phyloP scores from a whole-genome alignment of 2,113 vertebrate species.

The Nettapus auritus region DNA sequence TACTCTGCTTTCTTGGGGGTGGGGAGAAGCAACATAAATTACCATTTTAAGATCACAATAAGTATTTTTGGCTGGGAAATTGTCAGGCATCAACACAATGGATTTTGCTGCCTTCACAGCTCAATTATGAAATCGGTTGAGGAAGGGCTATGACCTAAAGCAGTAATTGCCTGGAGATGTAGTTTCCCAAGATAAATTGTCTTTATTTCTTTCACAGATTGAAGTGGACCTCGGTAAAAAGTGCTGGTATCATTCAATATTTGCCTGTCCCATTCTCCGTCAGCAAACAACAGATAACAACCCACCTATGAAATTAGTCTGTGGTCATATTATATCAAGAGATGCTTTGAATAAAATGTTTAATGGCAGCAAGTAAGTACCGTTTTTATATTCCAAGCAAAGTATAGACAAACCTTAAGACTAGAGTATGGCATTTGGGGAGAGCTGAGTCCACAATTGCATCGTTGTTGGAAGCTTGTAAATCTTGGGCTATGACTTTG shows the following conservation, averaged over 20 bases:
- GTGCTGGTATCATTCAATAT: constrained; percentile 91
- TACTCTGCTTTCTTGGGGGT: background rate
- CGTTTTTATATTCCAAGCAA: background rate
- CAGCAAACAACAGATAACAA: constrained; percentile 89
- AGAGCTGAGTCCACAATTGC: background rate
- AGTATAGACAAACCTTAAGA: background rate
- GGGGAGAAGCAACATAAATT: background rate
- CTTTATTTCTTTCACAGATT: constrained; percentile 75
- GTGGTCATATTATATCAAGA: constrained; percentile 89
- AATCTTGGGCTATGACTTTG: background rate
- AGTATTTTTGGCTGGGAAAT: background rate
- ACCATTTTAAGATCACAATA: background rate
- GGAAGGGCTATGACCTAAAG: background rate
- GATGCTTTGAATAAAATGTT: constrained; percentile 92
- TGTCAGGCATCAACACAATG: background rate
- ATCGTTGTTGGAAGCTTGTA: background rate
- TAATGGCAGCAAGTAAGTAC: constrained; percentile 90
- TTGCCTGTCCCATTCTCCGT: constrained; percentile 88
- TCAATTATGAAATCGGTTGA: background rate
- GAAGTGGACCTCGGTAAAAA: constrained; percentile 89
- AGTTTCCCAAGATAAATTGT: background rate
- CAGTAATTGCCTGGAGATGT: background rate
- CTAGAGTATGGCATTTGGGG: background rate
- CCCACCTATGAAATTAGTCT: constrained; percentile 88
- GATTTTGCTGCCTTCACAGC: background rate